These are phyloP conservation scores for Chorisops tibialis DNA, from an alignment of 2,888 invertebrate species.

Conservation along the genomic window DNA sequence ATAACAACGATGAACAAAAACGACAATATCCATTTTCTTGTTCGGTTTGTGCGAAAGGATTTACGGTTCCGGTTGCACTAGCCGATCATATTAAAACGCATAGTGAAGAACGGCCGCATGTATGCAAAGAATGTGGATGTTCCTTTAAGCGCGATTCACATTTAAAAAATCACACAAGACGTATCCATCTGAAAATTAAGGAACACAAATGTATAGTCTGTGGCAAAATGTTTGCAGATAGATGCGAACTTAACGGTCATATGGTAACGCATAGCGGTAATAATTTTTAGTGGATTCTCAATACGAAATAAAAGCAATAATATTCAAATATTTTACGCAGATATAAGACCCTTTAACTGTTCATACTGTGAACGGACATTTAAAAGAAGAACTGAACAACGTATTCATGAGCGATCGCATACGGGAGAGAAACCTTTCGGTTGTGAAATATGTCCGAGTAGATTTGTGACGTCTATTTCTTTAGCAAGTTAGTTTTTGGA, in stretches of 20 bases:
- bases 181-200: conserved; percentile 17
- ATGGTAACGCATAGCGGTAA: conserved; percentile 15
- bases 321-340: neutral
- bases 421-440: conserved; percentile 1
- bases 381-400: neutral
- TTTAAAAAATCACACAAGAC: conserved; percentile 16
- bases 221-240: conserved; percentile 8
- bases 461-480: conserved; percentile 11
- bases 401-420: conserved; percentile 1
- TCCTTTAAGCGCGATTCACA: conserved; percentile 12
- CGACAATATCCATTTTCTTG: conserved; percentile 7
- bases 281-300: neutral
- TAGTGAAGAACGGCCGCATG: conserved; percentile 2
- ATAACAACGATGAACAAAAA: too few species aligned
- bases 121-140: conserved; percentile 7
- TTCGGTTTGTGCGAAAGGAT: conserved; percentile 9
- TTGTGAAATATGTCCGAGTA: conserved; percentile 11
- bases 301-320: too few species aligned
- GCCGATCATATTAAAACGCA: conserved; percentile 7
- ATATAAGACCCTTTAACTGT: conserved; percentile 5
- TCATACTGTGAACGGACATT: neutral
- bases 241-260: conserved; percentile 5
- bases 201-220: conserved; percentile 15
- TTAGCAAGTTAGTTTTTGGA: conserved; percentile 3
- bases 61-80: neutral